Evolutionary conservation across 2,113 vertebrate species (phyloP), one percentile per base, ranked within the genome.

Genomic region (Fukomys damarensis): DNA sequence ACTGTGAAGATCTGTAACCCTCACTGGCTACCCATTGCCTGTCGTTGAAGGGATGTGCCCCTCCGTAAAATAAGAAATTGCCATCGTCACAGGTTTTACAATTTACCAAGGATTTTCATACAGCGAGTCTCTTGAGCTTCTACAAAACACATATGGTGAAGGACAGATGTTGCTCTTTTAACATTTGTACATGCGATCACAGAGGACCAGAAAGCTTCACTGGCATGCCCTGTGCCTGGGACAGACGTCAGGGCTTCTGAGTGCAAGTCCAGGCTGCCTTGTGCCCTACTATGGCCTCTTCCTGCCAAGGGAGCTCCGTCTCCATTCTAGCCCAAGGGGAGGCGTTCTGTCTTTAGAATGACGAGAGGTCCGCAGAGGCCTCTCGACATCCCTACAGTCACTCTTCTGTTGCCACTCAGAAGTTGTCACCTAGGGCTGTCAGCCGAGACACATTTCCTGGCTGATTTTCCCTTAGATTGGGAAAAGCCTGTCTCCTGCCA

Each of bases 401-500:
- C 63, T 41, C 26, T 58, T n/a, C 41, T 96, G 13, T 92, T 91
- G 38, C 56, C 0, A 5, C 83, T 87, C n/a, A 89, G 52, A 93
- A 85, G 68, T 43, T 96, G 95, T 87, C 46, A 94, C 89, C 63
- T 26, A 43, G 49, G 86, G 61, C 52, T 96, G 80, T 96, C 63
- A n/a, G 79, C 43, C 19, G 87, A 93, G 65, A 93, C 76, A 68
- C 86, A 58, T 72, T 96, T 96, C 83, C 80, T 94, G 93, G 63
- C 96, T 95, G 80, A 90, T 93, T 97, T 96, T 96, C 84, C 43
- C 86, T 87, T 84, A 77, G 63, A 91, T 77, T 87, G 86, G 89
- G 91, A 96, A 96, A 96, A 97, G 74, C 89, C 96, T 96, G 58
- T 93, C 92, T 97, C 63, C 58, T 96, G 89, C 94, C 89, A 96